Base-by-base conservation (phyloP, 2,797 vertebrate genomes). In the Epinephelus malabaricus region DNA sequence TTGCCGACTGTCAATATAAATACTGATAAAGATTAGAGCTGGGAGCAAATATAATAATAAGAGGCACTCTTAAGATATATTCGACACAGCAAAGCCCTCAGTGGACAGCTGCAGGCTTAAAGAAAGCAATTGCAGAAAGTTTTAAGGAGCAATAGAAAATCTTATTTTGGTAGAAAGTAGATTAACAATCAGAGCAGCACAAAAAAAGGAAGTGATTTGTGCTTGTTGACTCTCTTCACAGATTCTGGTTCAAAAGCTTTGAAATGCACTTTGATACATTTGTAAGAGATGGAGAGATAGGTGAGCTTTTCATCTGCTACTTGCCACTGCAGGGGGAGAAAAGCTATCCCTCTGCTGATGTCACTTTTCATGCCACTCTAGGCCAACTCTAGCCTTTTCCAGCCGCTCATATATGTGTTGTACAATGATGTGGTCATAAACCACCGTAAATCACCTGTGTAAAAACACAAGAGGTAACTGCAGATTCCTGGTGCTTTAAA, bases 1-100 rank as follows among this genome's bases (percentile, higher is more conserved):
- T 88, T 90, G 93, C 92, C 54, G 91, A 93, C 91, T 94, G 92
- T 95, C 92, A 94, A 90, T 94, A 93, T 90, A 91, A 94, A 88
- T 88, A 91, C 85, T 81, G 92, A 95, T 93, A 93, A 91, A 93
- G 92, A 94, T 95, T 94, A 94, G 74, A 85, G 87, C 83, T 54
- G 77, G 71, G 90, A 88, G 91, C 89, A 94, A 94, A 94, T 89
- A 89, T 88, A 93, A 92, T 92, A 94, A 87, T 89, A 90, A 89
- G 83, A 86, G 85, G 82, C 75, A 65, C 83, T 88, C 80, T 81
- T 88, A 88, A 91, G 90, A 92, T 91, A 88, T 86, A 86, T 81
- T 86, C 69, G 91, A 94, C 93, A 94, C 89, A 92, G 79, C 84
- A 91, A 89, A 89, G 91, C 92, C 86, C 86, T 88, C 84, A 85